Conservation (phyloP, 2,797 vertebrate genomes). For the Atherinosoma microstoma region DNA sequence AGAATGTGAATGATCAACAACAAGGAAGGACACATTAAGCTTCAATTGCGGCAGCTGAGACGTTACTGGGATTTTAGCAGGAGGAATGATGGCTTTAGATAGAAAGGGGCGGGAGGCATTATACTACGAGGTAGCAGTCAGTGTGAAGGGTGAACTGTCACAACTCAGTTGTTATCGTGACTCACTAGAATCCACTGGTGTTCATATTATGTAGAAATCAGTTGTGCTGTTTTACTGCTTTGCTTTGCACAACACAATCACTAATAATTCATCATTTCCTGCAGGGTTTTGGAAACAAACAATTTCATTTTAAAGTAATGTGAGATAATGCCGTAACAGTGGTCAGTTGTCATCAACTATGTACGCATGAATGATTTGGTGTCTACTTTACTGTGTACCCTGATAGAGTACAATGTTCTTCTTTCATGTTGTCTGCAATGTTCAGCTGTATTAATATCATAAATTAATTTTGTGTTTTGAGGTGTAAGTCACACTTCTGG, state of each 20-base stretch:
- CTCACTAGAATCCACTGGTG: neutral
- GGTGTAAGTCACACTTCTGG: neutral
- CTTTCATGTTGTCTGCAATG: too few relatives aligned
- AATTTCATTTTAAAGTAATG: neutral
- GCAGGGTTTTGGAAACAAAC: conserved; percentile 5
- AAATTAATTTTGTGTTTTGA: neutral
- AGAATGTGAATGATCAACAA: conserved; percentile 10
- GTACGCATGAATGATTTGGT: neutral
- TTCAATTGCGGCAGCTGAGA: neutral
- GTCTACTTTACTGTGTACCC: neutral
- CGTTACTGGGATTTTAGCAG: neutral
- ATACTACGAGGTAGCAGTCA: conserved; percentile 2
- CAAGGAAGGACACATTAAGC: neutral
- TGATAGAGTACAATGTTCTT: neutral
- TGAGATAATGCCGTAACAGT: neutral
- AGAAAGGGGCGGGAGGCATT: neutral
- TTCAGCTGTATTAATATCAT: neutral
- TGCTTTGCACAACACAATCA: neutral
- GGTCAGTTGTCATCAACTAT: neutral
- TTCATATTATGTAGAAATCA: conserved; percentile 18
- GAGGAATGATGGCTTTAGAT: neutral
- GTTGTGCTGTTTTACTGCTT: neutral
- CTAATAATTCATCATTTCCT: neutral
- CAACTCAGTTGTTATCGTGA: neutral
- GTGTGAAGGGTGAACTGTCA: neutral